These are phyloP conservation scores for Sisyra terminalis DNA, from an alignment of 2,888 invertebrate species.

Conservation along the genomic window DNA sequence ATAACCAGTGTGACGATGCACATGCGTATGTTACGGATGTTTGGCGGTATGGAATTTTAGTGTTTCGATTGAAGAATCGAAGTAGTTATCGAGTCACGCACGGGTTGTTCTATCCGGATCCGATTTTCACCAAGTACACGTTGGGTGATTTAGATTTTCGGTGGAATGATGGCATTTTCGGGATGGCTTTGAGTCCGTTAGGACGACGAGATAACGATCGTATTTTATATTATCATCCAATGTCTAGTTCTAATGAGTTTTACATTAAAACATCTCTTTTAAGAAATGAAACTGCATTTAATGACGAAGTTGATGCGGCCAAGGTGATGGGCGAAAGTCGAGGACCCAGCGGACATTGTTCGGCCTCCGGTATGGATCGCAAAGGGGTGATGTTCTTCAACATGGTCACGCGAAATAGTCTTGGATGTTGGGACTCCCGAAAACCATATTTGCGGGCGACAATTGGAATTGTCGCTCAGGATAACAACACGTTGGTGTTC, in stretches of 20 bases:
- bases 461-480: conserved; percentile 42
- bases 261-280: conserved; percentile 49
- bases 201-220: conserved; percentile 19
- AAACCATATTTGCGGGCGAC: conserved; percentile 48
- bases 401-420: conserved; percentile 53
- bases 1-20: conserved; percentile 40
- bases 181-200: conserved; percentile 46
- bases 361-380: conserved; percentile 53
- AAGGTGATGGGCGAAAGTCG: conserved; percentile 28
- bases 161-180: conserved; percentile 71
- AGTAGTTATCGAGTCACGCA: conserved; percentile 49
- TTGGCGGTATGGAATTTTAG: conserved; percentile 36
- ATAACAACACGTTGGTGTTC: conserved; percentile 48
- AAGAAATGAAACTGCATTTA: conserved; percentile 37
- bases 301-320: conserved; percentile 20
- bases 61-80: conserved; percentile 40
- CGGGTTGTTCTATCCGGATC: conserved; percentile 56
- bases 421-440: conserved; percentile 66
- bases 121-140: conserved; percentile 54
- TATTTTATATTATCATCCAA: conserved; percentile 59
- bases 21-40: conserved; percentile 53
- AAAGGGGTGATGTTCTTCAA: conserved; percentile 65
- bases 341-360: conserved; percentile 48
- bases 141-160: conserved; percentile 61
- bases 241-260: conserved; percentile 69